Evolutionary conservation across 2,797 vertebrate species (phyloP).

Genomic region (Melopsittacus undulatus): DNA sequence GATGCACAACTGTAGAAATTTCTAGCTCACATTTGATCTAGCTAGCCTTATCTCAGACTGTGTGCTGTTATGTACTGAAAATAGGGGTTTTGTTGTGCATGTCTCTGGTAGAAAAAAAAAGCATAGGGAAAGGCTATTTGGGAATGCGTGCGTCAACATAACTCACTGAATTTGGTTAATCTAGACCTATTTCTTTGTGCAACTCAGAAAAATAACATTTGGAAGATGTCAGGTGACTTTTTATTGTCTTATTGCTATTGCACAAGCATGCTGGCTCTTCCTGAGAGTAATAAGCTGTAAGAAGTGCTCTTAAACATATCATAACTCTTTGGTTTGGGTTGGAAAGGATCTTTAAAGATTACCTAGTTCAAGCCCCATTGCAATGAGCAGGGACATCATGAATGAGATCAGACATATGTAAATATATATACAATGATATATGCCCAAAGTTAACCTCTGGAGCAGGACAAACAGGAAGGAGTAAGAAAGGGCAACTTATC

Average conservation of each 20-base stretch:
- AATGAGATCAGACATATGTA: background rate
- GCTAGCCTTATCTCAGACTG: background rate
- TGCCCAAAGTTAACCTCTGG: background rate
- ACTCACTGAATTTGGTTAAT: background rate
- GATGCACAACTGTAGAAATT: background rate
- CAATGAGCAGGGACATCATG: background rate
- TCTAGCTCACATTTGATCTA: background rate
- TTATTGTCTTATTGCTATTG: background rate
- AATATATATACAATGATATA: background rate
- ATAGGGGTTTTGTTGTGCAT: background rate
- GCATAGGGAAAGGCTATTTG: background rate
- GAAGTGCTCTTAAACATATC: background rate
- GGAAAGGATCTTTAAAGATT: background rate
- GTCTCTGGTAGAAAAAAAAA: background rate
- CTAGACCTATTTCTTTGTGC: background rate
- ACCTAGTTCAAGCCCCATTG: background rate
- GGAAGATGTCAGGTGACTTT: background rate
- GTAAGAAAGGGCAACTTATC: background rate
- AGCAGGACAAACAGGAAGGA: background rate
- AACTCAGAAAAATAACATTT: background rate
- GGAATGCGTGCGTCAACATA: background rate
- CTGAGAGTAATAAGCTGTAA: background rate
- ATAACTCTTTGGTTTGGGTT: background rate
- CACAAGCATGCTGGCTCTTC: background rate
- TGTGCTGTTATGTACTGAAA: background rate